Evolutionary conservation across 2,113 vertebrate genomes (phyloP), one percentile per base, ranked within the genome.

Genomic region (Romanogobio albipinnatus): DNA sequence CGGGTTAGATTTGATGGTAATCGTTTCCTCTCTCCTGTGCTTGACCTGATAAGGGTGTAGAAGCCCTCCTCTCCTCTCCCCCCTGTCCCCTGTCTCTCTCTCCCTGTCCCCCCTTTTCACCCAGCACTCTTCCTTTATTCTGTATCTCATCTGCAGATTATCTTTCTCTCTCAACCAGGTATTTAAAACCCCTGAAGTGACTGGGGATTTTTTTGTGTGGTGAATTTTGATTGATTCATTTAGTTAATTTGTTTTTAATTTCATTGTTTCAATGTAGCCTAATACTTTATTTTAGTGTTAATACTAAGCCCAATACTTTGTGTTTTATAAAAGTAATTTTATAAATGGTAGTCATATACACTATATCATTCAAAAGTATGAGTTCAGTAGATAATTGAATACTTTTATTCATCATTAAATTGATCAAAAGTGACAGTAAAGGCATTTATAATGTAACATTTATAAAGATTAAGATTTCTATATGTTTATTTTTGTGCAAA

Each of bases 1-100:
- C 88, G 92, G 93, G 93, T 93, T 93, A 92, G 94, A 94, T 94
- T 90, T 94, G 94, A 95, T 95, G 92, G 91, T 94, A 93, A 95
- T 95, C 94, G 92, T 91, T 92, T 93, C 89, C 82, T 87, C 90
- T 94, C 90, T 91, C 86, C 93, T 95, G 94, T 92, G 88, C 90
- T 90, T 90, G 90, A 92, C 90, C 90, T 83, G 94, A 95, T 95
- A 94, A 94, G 91, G 71, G 82, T 89, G 85, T 74, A 56, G 90
- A 92, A 92, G 88, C 91, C 77, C 76, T 91, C 90, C 86, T 15
- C 51, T 76, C 0, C 29, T 26, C 51, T 76, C 0, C 29, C 24
- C 45, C 15, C 53, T 6, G 17, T 56, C 51, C 51, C 45, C 45
- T 47, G 45, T 47, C 45, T 47, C 45, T 47, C 11, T 62, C 47